A percentile compares a stretch with the other conserved stretches of the same genome.
Evolutionary conservation across 2,888 invertebrate genomes (phyloP).

Genomic region (Lycaena phlaeas): DNA sequence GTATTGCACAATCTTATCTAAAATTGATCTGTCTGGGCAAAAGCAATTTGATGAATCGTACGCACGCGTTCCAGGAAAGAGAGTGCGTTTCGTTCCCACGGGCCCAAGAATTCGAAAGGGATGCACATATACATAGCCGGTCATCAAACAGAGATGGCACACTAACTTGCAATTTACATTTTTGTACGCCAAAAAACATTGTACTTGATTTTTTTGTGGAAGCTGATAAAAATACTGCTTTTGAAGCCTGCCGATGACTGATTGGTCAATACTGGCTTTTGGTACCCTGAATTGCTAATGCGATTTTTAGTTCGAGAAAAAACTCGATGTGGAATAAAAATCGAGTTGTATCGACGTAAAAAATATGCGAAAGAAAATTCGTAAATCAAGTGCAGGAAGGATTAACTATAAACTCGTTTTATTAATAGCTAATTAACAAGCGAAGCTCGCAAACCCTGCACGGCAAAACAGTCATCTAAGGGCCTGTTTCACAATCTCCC

Average conservation of each 20-base stretch:
- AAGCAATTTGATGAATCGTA: conserved; percentile 53
- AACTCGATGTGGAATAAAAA: no score
- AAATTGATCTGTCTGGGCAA: conserved; percentile 27
- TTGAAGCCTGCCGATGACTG: background rate
- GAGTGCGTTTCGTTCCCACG: conserved; percentile 60
- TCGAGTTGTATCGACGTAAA: no score
- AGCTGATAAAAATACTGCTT: conserved; percentile 5
- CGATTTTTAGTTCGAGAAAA: background rate
- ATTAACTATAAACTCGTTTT: no score
- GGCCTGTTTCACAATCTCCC: no score
- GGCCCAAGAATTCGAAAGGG: conserved; percentile 40
- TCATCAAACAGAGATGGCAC: conserved; percentile 22
- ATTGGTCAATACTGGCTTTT: background rate
- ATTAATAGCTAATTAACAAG: no score
- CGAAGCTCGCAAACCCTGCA: no score
- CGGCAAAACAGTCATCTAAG: no score
- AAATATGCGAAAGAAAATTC: no score
- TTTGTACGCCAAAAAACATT: conserved; percentile 29
- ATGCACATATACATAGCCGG: conserved; percentile 24
- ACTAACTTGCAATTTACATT: conserved; percentile 36
- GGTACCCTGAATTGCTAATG: background rate
- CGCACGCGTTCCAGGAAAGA: conserved; percentile 55
- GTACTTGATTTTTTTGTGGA: conserved; percentile 8
- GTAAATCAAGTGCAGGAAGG: no score
- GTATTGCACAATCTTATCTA: conserved; percentile 8